Evolutionary conservation across 2,113 vertebrate species (phyloP), one percentile per base, ranked within the genome.

Genomic region (Rhynchomys soricoides): DNA sequence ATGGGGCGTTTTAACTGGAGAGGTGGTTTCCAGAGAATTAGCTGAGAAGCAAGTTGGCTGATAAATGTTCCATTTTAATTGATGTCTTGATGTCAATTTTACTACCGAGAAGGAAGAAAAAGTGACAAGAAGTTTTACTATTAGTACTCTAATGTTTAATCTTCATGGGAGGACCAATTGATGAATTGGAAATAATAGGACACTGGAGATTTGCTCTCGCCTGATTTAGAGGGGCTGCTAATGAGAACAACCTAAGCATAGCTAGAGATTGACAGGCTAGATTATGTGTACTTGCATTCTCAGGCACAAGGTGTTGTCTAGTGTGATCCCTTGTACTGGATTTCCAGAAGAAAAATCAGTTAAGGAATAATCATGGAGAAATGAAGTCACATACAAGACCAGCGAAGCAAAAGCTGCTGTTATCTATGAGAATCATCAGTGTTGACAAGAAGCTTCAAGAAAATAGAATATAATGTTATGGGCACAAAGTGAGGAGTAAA

Each of bases 111-210:
- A 92, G 45, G 81, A 92, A 96, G 83, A 87, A 50, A 16, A 86
- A 91, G 4, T 94, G 81, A 91, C 71, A 94, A 83, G 90, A 96
- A 81, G 3, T 94, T 89, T 92, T 73, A 90, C 31, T 87, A 62
- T 31, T 88, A 16, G 57, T 48, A 37, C 55, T 55, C 34, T 86
- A 77, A 86, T 89, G 93, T 90, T 83, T 94, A 73, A 95, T 31
- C 22, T 59, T 85, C 26, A 45, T 70, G 34, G 43, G 86, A 79
- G 0, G 64, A 37, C 12, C 57, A 82, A 29, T 7, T 91, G 93
- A 92, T 91, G 59, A 94, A 94, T 55, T 86, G 12, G 64, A 96
- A 88, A 77, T 97, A 81, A 96, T 52, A 91, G 45, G 64, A 86
- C 21, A 4, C 37, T 91, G 66, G 71, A 79, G 77, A 95, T 82